Conservation (phyloP, 2,888 invertebrate genomes). For the Amiota mariae region DNA sequence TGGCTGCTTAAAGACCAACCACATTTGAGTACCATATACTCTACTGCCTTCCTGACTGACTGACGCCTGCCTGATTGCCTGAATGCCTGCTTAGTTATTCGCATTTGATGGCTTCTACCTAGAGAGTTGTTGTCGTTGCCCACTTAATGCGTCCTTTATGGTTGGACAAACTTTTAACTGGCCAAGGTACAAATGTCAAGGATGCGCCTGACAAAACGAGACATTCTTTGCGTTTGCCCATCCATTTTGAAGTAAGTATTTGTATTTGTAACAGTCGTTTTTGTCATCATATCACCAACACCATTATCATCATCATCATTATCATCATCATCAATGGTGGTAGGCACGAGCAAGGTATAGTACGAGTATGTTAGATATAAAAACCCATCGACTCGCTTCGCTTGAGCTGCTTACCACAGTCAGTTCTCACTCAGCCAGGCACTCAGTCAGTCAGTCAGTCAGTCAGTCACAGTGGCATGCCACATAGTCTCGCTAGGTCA, state of each 20-base stretch:
- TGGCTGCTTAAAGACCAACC: constrained; percentile 20
- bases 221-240: background rate
- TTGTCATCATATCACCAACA: too few relatives aligned
- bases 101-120: background rate
- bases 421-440: background rate
- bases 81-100: background rate
- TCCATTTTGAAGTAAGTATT: background rate
- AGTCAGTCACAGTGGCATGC: constrained; percentile 7
- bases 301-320: background rate
- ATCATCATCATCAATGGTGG: background rate
- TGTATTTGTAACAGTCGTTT: background rate
- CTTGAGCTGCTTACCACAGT: background rate
- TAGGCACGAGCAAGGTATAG: background rate
- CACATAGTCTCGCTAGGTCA: constrained; percentile 24
- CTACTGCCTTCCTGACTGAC: background rate
- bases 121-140: background rate
- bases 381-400: background rate
- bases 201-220: constrained; percentile 18
- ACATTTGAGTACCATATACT: background rate
- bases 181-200: constrained; percentile 20
- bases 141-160: constrained; percentile 12
- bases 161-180: constrained; percentile 27
- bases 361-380: background rate
- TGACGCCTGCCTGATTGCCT: background rate
- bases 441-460: background rate